Percentiles rank a stretch among this genome's conserved stretches.
phyloP scores from a whole-genome alignment of 2,113 vertebrate species.

The Thomomys bottae region DNA sequence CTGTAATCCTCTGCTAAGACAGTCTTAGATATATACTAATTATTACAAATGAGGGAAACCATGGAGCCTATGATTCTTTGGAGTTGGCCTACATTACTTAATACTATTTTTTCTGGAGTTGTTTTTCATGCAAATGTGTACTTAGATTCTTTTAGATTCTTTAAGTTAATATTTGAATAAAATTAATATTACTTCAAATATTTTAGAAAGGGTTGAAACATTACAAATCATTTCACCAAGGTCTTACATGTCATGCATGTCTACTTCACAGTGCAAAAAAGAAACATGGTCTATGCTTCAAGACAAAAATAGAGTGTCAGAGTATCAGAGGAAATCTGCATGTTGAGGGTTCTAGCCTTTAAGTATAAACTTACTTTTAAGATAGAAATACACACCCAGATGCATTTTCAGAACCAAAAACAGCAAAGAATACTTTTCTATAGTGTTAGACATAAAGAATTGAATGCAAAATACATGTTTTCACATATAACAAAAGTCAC shows the following conservation, averaged over 20 bases:
- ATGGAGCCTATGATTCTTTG: too few relatives aligned
- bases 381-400: neutral
- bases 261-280: neutral
- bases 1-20: too few relatives aligned
- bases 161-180: neutral
- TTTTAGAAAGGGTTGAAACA: neutral
- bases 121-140: too few relatives aligned
- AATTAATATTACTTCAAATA: neutral
- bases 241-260: neutral
- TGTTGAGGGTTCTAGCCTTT: neutral
- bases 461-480: neutral
- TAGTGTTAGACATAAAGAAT: neutral
- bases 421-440: neutral
- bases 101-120: too few relatives aligned
- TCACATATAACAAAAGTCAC: neutral
- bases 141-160: too few relatives aligned
- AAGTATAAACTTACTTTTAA: neutral
- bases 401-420: neutral
- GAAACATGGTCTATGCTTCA: neutral
- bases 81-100: too few relatives aligned
- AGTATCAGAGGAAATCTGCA: neutral
- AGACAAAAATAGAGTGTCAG: neutral
- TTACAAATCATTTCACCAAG: neutral
- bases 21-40: too few relatives aligned
- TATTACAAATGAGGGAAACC: too few relatives aligned